These are phyloP conservation scores for Arizona elegans DNA, from an alignment of 2,113 vertebrate genomes.

Conservation along the genomic window DNA sequence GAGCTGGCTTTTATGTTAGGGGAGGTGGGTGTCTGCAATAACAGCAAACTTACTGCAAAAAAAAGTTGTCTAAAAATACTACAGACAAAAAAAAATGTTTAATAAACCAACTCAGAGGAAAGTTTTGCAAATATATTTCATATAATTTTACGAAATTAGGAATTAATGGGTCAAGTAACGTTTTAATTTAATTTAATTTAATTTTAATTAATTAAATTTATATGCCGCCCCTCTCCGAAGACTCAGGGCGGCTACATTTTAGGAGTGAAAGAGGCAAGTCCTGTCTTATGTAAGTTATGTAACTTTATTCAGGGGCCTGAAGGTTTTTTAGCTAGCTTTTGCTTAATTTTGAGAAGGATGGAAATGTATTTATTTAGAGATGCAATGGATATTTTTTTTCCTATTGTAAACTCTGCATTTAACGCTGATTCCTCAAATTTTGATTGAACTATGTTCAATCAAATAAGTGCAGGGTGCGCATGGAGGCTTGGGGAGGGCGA, in stretches of 20 bases:
- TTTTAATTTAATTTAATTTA: neutral
- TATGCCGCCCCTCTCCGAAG: too few relatives aligned
- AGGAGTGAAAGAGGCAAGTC: neutral
- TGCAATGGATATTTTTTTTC: too few relatives aligned
- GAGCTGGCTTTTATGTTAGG: conserved; percentile 39
- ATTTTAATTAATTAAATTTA: too few relatives aligned
- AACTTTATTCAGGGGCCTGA: neutral
- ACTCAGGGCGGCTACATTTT: conserved; percentile 1
- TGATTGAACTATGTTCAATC: neutral
- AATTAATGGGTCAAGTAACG: conserved; percentile 21
- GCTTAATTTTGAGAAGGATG: neutral
- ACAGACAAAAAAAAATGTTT: conserved; percentile 41
- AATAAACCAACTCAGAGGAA: conserved; percentile 34
- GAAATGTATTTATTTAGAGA: neutral
- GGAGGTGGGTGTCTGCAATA: conserved; percentile 14
- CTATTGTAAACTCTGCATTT: too few relatives aligned
- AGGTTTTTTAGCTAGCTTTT: neutral
- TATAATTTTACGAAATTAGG: conserved; percentile 4
- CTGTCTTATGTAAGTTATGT: neutral
- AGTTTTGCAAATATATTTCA: conserved; percentile 30
- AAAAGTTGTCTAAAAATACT: conserved; percentile 33
- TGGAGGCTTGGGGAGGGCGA: too few relatives aligned
- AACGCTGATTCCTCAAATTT: neutral
- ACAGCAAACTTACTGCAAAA: conserved; percentile 26
- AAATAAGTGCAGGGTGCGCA: too few relatives aligned